Evolutionary conservation across 1,140 invertebrate species (phyloP).

Genomic region (Drosophila sturtevanti): DNA sequence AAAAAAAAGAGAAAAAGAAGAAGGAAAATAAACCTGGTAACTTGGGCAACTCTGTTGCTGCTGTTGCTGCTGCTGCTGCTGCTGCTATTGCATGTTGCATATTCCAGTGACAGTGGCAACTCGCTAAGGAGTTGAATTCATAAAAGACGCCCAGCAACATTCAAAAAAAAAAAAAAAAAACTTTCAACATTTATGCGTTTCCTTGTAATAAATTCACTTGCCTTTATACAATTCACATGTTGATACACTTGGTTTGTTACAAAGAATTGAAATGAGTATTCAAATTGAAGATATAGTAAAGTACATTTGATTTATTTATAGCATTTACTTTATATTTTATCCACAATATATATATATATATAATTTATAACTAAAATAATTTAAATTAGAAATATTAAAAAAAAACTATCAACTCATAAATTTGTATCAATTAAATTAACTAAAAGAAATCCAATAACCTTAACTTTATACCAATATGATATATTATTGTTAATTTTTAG

Average conservation of each 20-base stretch:
- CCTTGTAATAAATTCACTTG: conserved; percentile 36
- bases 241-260: not conserved
- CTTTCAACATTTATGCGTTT: conserved; percentile 43
- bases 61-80: conserved; percentile 34
- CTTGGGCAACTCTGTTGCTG: conserved; percentile 52
- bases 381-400: too few species aligned
- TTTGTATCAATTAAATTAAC: too few species aligned
- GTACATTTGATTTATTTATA: too few species aligned
- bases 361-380: too few species aligned
- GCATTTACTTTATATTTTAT: too few species aligned
- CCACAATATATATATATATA: too few species aligned
- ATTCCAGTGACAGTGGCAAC: not conserved
- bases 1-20: conserved; percentile 9
- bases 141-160: conserved; percentile 44
- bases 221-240: not conserved
- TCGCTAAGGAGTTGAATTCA: conserved; percentile 6
- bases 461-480: too few species aligned
- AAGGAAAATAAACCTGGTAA: not conserved
- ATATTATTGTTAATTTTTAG: too few species aligned
- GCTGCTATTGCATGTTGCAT: conserved; percentile 20
- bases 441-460: too few species aligned
- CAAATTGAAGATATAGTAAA: not conserved
- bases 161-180: conserved; percentile 30
- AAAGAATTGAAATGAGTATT: not conserved
- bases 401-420: too few species aligned